A percentile compares a stretch with the other conserved stretches of the same genome.
Conservation (phyloP, 2,797 vertebrate species). For the Protonibea diacanthus region DNA sequence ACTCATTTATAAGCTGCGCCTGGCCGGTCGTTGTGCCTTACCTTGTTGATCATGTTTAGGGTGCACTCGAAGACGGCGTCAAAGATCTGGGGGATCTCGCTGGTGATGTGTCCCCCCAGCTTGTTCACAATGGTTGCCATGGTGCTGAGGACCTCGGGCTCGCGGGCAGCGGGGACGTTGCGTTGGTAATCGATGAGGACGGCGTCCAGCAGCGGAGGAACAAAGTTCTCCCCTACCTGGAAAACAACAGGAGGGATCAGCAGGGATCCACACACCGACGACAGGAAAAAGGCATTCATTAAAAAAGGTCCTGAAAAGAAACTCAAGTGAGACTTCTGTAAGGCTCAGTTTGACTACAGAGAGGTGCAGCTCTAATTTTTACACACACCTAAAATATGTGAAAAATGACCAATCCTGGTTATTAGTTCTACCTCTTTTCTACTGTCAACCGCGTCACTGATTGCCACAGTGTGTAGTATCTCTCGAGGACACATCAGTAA, state of each 20-base stretch:
- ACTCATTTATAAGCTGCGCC: not conserved
- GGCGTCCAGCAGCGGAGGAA: slow-evolving; percentile 94
- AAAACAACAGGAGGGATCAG: slow-evolving; percentile 7
- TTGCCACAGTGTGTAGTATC: slow-evolving; percentile 10
- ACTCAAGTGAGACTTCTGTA: not conserved
- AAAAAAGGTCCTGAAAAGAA: not conserved
- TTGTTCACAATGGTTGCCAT: slow-evolving; percentile 99
- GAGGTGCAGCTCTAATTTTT: not conserved
- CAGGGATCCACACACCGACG: not conserved
- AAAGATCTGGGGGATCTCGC: slow-evolving; percentile 98
- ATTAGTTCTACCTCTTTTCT: slow-evolving; percentile 38
- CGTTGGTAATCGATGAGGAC: slow-evolving; percentile 99
- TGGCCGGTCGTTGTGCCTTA: slow-evolving; percentile 52
- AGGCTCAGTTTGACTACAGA: not conserved
- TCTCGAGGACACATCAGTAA: slow-evolving; percentile 21
- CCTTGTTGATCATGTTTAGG: slow-evolving; percentile 99
- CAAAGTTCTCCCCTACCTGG: slow-evolving; percentile 97
- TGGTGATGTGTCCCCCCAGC: slow-evolving; percentile 95
- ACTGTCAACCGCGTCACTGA: slow-evolving; percentile 26
- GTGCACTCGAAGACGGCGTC: slow-evolving; percentile 99
- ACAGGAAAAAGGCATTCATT: not conserved
- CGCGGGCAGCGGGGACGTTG: slow-evolving; percentile 96
- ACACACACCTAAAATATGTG: not conserved
- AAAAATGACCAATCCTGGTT: not conserved
- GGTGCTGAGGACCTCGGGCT: slow-evolving; percentile 98